Percentiles rank a stretch among this genome's conserved stretches.
Conservation (phyloP, 2,797 vertebrate genomes). For the Brotogeris chrysoptera region DNA sequence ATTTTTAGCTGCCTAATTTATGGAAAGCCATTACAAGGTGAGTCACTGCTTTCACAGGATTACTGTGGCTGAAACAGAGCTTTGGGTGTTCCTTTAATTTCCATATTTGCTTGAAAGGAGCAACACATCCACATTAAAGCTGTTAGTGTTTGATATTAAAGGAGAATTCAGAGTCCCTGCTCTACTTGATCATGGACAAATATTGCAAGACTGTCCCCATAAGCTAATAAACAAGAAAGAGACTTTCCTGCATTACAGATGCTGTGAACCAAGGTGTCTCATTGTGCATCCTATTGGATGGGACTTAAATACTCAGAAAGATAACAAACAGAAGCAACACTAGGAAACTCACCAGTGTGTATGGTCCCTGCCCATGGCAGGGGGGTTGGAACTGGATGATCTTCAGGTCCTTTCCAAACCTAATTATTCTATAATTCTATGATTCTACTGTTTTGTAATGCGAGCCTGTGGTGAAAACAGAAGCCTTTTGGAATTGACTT, state of each 20-base stretch:
- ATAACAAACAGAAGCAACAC: neutral
- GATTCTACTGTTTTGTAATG: neutral
- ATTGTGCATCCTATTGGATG: neutral
- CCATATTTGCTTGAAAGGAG: constrained; percentile 29
- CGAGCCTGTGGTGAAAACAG: neutral
- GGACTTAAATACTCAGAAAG: neutral
- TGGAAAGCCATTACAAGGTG: constrained; percentile 48
- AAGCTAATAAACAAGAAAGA: neutral
- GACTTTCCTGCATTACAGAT: neutral
- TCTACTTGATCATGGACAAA: neutral
- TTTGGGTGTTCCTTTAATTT: constrained; percentile 30
- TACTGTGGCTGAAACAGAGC: constrained; percentile 17
- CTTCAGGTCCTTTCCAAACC: neutral
- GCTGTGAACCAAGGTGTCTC: neutral
- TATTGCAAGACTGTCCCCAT: neutral
- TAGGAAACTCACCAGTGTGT: neutral
- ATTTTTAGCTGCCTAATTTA: constrained; percentile 63
- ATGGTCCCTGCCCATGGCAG: neutral
- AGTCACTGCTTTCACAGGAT: constrained; percentile 62
- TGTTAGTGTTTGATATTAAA: neutral
- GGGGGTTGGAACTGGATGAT: neutral
- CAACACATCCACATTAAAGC: neutral
- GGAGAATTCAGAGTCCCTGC: neutral
- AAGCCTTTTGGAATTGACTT: neutral
- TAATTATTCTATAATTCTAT: neutral